Conservation (phyloP, 2,797 vertebrate genomes). For the Natrix natrix region DNA sequence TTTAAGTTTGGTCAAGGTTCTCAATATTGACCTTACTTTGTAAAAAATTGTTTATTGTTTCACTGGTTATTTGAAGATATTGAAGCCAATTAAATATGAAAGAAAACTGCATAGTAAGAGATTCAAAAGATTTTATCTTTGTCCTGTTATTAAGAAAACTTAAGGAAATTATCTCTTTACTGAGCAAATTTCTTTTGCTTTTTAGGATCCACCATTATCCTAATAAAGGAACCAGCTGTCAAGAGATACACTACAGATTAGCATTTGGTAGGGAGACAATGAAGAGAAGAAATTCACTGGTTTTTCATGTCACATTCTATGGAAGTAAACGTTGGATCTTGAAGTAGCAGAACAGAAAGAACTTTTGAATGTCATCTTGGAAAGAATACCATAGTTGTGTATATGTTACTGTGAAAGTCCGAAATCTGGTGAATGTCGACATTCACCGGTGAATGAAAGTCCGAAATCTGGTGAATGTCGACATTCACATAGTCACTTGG, state of each 20-base stretch:
- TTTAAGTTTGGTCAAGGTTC: neutral
- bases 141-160: neutral
- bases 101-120: neutral
- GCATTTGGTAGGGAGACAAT: neutral
- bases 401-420: too few relatives aligned
- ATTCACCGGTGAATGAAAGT: too few relatives aligned
- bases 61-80: neutral
- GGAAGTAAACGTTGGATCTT: neutral
- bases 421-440: too few relatives aligned
- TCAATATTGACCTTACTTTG: neutral
- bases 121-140: neutral
- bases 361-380: neutral
- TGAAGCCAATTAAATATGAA: neutral
- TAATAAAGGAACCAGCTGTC: neutral
- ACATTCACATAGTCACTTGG: too few relatives aligned
- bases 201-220: neutral
- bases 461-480: too few relatives aligned
- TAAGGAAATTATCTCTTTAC: neutral
- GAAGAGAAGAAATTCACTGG: neutral
- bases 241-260: neutral
- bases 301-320: neutral
- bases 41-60: neutral
- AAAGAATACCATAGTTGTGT: neutral
- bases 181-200: neutral
- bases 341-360: neutral